phyloP scores from a whole-genome alignment of 2,113 vertebrate species.

The Poeciliopsis retropinna region DNA sequence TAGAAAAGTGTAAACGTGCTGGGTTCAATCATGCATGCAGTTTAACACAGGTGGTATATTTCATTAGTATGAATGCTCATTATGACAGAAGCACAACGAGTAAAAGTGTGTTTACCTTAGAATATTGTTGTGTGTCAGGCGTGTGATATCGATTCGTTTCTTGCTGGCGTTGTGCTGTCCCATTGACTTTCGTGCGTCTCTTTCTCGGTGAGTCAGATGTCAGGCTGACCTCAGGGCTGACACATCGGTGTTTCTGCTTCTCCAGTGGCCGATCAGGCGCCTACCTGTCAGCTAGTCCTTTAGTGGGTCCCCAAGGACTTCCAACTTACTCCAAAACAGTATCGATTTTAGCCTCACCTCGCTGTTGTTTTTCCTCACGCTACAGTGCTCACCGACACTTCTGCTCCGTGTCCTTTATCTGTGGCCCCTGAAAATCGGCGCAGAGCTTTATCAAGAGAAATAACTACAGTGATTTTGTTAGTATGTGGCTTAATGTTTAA shows the following conservation, averaged over 20 bases:
- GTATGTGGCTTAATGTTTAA: constrained; percentile 15
- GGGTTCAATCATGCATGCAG: constrained; percentile 21
- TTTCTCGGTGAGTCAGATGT: constrained; percentile 44
- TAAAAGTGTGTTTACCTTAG: constrained; percentile 15
- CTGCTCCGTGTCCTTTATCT: constrained; percentile 37
- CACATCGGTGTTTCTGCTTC: constrained; percentile 53
- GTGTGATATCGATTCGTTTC: constrained; percentile 45
- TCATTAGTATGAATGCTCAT: neutral
- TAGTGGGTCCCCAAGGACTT: constrained; percentile 55
- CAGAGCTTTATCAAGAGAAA: constrained; percentile 32
- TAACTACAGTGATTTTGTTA: constrained; percentile 13
- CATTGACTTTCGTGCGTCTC: constrained; percentile 30
- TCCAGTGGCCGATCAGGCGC: constrained; percentile 46
- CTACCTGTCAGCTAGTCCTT: constrained; percentile 70
- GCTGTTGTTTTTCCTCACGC: constrained; percentile 64
- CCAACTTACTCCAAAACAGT: constrained; percentile 55
- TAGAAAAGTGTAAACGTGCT: constrained; percentile 10
- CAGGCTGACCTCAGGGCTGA: constrained; percentile 56
- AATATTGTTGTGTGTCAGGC: constrained; percentile 32
- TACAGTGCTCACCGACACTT: constrained; percentile 49
- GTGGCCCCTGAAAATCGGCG: constrained; percentile 19
- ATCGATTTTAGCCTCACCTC: constrained; percentile 66
- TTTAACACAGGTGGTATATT: constrained; percentile 3
- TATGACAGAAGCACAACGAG: constrained; percentile 3
- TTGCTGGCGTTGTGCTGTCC: constrained; percentile 43